These are phyloP conservation scores for Drosophila dives DNA, from an alignment of 2,888 invertebrate species.

Conservation along the genomic window DNA sequence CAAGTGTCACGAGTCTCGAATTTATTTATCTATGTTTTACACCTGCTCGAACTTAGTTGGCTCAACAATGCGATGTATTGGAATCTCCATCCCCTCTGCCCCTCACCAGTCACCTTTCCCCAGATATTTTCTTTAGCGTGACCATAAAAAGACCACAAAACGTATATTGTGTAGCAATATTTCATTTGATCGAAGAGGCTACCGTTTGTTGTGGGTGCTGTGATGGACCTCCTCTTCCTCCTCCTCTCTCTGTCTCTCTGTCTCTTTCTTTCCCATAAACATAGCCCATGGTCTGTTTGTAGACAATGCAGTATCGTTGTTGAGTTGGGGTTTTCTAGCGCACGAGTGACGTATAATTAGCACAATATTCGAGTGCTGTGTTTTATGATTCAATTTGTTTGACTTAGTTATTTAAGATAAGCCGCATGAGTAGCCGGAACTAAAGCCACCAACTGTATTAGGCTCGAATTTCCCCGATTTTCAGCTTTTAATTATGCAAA, in stretches of 20 bases:
- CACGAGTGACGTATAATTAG: slow-evolving; percentile 60
- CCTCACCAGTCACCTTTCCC: not conserved
- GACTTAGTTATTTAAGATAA: slow-evolving; percentile 61
- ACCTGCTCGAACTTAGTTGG: slow-evolving; percentile 45
- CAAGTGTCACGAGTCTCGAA: slow-evolving; percentile 77
- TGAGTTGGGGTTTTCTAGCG: slow-evolving; percentile 5
- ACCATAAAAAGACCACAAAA: slow-evolving; percentile 53
- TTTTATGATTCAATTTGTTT: slow-evolving; percentile 72
- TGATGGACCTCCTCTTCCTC: not conserved
- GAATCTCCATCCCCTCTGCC: not conserved
- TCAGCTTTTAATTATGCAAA: slow-evolving; percentile 28
- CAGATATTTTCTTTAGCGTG: slow-evolving; percentile 65
- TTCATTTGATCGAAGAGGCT: slow-evolving; percentile 76
- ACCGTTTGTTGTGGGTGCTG: slow-evolving; percentile 65
- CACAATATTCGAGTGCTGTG: slow-evolving; percentile 44
- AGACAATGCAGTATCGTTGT: slow-evolving; percentile 67
- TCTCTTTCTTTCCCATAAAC: slow-evolving; percentile 25
- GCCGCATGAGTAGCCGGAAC: slow-evolving; percentile 76
- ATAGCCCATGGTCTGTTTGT: slow-evolving; percentile 64
- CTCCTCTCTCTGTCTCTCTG: not conserved
- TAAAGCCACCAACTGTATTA: slow-evolving; percentile 43
- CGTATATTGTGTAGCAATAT: slow-evolving; percentile 80
- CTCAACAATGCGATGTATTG: slow-evolving; percentile 47
- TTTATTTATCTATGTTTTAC: slow-evolving; percentile 79
- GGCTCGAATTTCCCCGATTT: slow-evolving; percentile 19